These are phyloP conservation scores for Pocillopora meandrina DNA, from an alignment of 92 coral and sea anemone genomes.

Conservation along the genomic window DNA sequence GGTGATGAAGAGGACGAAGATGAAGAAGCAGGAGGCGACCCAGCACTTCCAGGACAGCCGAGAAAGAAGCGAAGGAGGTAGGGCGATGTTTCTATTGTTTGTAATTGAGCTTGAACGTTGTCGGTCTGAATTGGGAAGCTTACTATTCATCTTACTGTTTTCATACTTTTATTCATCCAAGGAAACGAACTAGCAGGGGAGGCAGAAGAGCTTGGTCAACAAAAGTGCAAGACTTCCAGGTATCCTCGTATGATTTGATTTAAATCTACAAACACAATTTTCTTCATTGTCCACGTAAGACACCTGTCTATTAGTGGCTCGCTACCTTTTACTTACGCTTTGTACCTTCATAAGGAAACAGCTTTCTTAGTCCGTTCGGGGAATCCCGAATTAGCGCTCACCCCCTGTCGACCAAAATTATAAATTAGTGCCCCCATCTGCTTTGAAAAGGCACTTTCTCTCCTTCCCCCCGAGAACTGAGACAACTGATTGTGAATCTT, in stretches of 20 bases:
- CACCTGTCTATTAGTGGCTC: too few relatives aligned
- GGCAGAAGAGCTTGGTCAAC: slow-evolving; percentile 75
- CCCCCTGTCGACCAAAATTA: not conserved
- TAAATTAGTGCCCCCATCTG: too few relatives aligned
- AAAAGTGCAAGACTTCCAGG: slow-evolving; percentile 85
- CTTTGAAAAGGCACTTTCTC: too few relatives aligned
- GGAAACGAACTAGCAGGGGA: slow-evolving; percentile 44
- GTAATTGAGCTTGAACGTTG: not conserved
- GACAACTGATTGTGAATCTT: too few relatives aligned
- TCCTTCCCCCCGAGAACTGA: too few relatives aligned
- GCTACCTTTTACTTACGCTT: too few relatives aligned
- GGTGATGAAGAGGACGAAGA: slow-evolving; percentile 42
- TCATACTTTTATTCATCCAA: not conserved
- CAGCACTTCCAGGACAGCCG: slow-evolving; percentile 39
- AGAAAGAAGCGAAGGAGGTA: slow-evolving; percentile 23
- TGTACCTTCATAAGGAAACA: too few relatives aligned
- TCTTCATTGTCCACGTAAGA: not conserved
- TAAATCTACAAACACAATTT: not conserved
- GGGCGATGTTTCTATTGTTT: not conserved
- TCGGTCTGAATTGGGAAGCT: not conserved
- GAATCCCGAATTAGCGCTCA: not conserved
- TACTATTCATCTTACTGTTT: not conserved
- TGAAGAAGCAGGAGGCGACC: slow-evolving; percentile 42
- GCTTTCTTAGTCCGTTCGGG: too few relatives aligned
- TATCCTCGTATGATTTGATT: not conserved